These are phyloP conservation scores for Apamea monoglypha DNA, from an alignment of 2,888 invertebrate species.

Conservation along the genomic window DNA sequence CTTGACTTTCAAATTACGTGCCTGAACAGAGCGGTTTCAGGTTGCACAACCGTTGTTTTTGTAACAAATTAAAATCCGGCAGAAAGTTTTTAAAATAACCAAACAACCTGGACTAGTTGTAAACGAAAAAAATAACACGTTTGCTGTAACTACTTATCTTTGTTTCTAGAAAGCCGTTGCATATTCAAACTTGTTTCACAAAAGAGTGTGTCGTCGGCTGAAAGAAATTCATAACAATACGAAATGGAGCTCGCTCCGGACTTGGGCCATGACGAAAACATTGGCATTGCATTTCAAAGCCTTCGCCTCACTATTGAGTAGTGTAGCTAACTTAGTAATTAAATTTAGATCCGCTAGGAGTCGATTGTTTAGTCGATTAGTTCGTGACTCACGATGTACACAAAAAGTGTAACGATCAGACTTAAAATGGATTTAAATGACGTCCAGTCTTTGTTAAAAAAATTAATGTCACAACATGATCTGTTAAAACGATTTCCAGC, in stretches of 20 bases:
- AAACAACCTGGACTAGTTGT: slow-evolving; percentile 65
- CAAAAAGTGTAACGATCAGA: slow-evolving; percentile 41
- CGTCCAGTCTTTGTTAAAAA: slow-evolving; percentile 11
- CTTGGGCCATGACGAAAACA: slow-evolving; percentile 68
- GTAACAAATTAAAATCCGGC: slow-evolving; percentile 74
- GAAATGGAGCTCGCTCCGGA: slow-evolving; percentile 51
- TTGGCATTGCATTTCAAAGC: slow-evolving; percentile 67
- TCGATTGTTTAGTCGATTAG: slow-evolving; percentile 58
- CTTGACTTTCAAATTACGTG: slow-evolving; percentile 68
- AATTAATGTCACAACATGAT: slow-evolving; percentile 19
- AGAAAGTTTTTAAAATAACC: slow-evolving; percentile 74
- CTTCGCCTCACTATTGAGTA: slow-evolving; percentile 51
- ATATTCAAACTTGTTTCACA: slow-evolving; percentile 76
- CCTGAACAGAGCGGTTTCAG: slow-evolving; percentile 67
- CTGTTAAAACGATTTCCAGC: not conserved
- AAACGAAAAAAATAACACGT: slow-evolving; percentile 69
- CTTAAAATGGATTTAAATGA: slow-evolving; percentile 16
- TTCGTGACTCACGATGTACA: slow-evolving; percentile 54
- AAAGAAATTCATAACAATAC: slow-evolving; percentile 80
- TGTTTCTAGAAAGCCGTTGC: slow-evolving; percentile 80
- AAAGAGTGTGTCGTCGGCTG: slow-evolving; percentile 71
- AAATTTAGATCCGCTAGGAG: slow-evolving; percentile 57
- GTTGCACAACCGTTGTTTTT: slow-evolving; percentile 72
- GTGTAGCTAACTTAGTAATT: slow-evolving; percentile 59
- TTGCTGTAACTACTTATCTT: slow-evolving; percentile 71